A percentile compares a stretch with the other conserved stretches of the same genome.
These are phyloP conservation scores for Phalacrocorax carbo DNA, from an alignment of 2,113 vertebrate genomes.

Conservation along the genomic window DNA sequence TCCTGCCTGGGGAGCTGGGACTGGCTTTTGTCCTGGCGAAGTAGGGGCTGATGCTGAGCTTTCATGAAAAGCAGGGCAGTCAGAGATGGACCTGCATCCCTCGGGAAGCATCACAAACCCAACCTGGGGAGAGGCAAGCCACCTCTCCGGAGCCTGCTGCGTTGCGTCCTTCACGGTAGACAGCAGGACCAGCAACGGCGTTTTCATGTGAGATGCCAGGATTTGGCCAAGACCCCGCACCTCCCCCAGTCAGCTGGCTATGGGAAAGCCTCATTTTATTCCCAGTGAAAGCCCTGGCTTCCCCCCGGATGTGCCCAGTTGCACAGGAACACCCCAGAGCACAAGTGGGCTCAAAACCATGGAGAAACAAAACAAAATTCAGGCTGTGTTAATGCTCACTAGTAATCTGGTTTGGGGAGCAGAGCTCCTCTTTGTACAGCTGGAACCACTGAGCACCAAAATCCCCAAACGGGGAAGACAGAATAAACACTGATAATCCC, in stretches of 20 bases:
- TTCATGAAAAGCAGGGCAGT: background rate
- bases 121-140: background rate
- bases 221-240: background rate
- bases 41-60: background rate
- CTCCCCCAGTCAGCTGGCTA: background rate
- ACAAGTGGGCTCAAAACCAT: fast-evolving
- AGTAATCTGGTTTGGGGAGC: background rate
- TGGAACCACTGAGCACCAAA: background rate
- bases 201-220: fast-evolving
- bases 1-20: fast-evolving
- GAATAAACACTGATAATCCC: background rate
- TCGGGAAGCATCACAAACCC: background rate
- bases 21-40: fast-evolving
- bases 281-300: background rate
- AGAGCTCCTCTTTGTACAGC: background rate
- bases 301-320: background rate
- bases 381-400: background rate
- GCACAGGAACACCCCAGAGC: background rate
- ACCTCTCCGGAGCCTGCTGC: fast-evolving
- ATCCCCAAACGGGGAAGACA: background rate
- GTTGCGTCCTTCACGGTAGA: background rate
- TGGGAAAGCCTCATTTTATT: background rate
- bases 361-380: background rate
- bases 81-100: background rate
- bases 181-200: background rate